Percentiles rank a stretch among this genome's conserved stretches.
These are phyloP conservation scores for Psittacula echo DNA, from an alignment of 2,797 vertebrate species.

Conservation along the genomic window DNA sequence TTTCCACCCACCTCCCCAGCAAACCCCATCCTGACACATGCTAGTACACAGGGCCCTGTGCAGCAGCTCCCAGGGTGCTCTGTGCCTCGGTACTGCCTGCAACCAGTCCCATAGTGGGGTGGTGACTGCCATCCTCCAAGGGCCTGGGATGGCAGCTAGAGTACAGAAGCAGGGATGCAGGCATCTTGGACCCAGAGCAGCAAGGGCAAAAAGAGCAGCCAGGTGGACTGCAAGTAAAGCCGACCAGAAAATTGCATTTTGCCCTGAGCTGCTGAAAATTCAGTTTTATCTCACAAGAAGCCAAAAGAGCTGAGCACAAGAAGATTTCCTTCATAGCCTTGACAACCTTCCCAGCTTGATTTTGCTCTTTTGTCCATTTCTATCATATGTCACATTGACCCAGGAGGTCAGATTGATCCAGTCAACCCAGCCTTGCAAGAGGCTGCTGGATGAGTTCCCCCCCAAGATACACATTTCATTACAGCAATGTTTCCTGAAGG, in stretches of 20 bases:
- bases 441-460: neutral
- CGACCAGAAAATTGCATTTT: constrained; percentile 51
- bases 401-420: neutral
- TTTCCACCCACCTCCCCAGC: neutral
- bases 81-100: neutral
- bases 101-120: neutral
- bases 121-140: no score
- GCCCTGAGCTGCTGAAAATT: constrained; percentile 15
- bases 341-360: neutral
- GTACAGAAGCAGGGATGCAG: neutral
- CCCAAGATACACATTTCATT: neutral
- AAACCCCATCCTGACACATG: neutral
- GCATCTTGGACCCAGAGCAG: neutral
- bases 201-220: neutral
- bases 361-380: constrained; percentile 8
- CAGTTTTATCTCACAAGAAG: constrained; percentile 5
- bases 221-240: constrained; percentile 12
- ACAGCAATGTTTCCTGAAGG: neutral
- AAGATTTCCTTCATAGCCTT: neutral
- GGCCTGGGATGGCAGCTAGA: neutral
- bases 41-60: no score
- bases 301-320: neutral
- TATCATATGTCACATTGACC: neutral
- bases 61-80: neutral
- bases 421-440: neutral